Evolutionary conservation across 2,113 vertebrate genomes (phyloP).

Genomic region (Microtus ochrogaster): DNA sequence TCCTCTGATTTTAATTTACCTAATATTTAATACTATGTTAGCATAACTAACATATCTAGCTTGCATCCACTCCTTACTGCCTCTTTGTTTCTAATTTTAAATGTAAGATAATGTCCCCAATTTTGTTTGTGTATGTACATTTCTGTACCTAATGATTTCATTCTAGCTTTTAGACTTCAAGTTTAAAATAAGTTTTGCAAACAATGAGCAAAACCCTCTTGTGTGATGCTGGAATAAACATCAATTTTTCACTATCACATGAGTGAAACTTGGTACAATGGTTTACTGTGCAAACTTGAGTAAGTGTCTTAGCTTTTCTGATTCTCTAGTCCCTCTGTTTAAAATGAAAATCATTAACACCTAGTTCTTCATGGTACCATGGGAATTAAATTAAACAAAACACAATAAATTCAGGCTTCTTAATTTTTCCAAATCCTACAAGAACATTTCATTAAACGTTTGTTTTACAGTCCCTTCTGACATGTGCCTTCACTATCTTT

Average conservation of each 20-base stretch:
- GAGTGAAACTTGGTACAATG: background rate
- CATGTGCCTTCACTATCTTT: background rate
- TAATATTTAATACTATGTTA: conserved; percentile 13
- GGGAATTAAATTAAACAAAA: background rate
- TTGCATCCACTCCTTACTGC: background rate
- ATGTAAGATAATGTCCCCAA: background rate
- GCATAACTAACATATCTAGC: background rate
- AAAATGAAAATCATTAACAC: background rate
- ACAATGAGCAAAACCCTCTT: background rate
- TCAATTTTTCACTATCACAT: conserved; percentile 2
- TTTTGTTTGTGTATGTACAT: conserved; percentile 35
- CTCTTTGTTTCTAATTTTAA: conserved; percentile 58
- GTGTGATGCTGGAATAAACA: conserved; percentile 1
- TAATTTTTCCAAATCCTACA: background rate
- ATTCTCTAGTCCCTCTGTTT: background rate
- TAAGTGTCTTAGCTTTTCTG: background rate
- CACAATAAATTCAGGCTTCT: background rate
- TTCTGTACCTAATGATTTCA: background rate
- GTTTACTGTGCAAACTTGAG: background rate
- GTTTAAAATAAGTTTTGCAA: background rate
- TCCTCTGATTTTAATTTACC: background rate
- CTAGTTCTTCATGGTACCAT: background rate
- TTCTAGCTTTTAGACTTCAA: background rate
- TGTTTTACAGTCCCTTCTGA: background rate
- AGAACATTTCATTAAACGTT: background rate